Evolutionary conservation across 2,888 invertebrate genomes (phyloP).

Genomic region (Cephus pulcher): DNA sequence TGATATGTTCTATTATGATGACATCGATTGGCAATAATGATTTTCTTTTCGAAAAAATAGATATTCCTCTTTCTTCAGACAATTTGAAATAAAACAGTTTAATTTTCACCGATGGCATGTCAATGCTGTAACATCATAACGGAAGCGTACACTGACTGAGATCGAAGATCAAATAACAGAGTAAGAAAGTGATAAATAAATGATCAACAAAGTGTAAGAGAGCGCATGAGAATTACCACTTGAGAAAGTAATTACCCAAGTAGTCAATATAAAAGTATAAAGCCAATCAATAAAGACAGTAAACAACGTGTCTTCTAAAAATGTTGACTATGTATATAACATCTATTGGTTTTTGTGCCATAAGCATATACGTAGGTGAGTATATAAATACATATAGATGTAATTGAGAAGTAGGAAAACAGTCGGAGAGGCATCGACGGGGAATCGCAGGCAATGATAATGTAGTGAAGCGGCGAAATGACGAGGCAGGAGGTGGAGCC

Average conservation of each 20-base stretch:
- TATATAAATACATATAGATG: neutral
- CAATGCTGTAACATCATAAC: no score
- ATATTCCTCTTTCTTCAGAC: neutral
- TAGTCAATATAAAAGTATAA: neutral
- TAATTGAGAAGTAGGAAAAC: neutral
- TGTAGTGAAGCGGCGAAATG: neutral
- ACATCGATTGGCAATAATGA: no score
- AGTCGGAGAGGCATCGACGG: neutral
- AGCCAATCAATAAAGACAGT: neutral
- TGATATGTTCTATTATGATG: no score
- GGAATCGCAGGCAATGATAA: neutral
- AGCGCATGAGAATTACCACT: neutral
- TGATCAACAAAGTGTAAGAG: no score
- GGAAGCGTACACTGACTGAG: no score
- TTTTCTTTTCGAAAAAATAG: no score
- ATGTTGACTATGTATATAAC: neutral
- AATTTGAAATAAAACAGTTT: neutral
- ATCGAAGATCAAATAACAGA: no score
- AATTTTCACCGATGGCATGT: no score
- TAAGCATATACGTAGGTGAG: neutral
- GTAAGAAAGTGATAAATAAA: no score
- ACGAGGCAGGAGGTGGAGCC: neutral
- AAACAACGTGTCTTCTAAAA: neutral
- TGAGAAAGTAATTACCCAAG: neutral
- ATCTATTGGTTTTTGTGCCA: neutral